These are phyloP conservation scores for Rhadinocentrus ornatus DNA, from an alignment of 2,797 vertebrate genomes.

Conservation along the genomic window DNA sequence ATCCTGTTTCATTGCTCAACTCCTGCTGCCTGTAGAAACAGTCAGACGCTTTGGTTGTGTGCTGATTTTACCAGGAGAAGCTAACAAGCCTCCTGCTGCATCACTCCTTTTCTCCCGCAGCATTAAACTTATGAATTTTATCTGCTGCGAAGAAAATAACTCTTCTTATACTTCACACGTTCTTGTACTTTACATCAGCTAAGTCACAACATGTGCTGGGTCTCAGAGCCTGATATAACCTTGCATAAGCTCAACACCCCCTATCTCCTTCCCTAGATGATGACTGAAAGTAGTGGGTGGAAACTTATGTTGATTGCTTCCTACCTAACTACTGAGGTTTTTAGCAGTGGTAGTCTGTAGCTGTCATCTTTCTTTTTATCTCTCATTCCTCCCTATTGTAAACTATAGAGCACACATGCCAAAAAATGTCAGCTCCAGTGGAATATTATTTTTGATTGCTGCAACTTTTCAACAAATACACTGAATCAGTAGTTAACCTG, in stretches of 20 bases:
- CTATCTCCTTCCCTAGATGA: not conserved
- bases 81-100: constrained; percentile 13
- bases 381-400: not conserved
- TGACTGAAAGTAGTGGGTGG: constrained; percentile 5
- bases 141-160: not conserved
- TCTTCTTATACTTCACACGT: not conserved
- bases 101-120: not conserved
- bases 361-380: constrained; percentile 25
- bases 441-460: constrained; percentile 5
- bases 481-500: not conserved
- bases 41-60: not conserved
- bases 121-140: constrained; percentile 3
- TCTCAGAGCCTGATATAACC: not conserved
- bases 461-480: constrained; percentile 28
- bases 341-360: not conserved
- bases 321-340: constrained; percentile 12
- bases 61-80: not conserved
- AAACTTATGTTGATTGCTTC: constrained; percentile 4
- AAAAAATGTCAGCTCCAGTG: not conserved
- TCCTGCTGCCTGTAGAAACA: not conserved
- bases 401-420: not conserved
- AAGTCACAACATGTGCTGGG: not conserved
- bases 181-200: no score
- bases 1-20: not conserved
- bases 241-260: not conserved